phyloP scores from a whole-genome alignment of 2,888 invertebrate species.

The Epistrophella euchroma region DNA sequence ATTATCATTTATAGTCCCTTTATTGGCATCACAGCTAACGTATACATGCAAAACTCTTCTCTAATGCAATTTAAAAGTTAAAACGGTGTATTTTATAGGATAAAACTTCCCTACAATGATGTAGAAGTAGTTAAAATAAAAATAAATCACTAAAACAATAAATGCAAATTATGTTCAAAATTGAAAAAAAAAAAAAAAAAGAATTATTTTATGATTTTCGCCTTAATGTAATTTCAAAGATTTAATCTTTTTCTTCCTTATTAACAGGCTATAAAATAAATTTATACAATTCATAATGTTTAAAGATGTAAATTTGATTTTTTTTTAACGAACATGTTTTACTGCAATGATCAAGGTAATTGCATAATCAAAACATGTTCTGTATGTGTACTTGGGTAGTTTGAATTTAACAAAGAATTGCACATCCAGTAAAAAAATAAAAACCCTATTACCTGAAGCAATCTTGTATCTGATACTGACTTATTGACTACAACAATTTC shows the following conservation, averaged over 20 bases:
- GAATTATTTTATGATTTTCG: not conserved
- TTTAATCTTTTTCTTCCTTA: conserved; percentile 1
- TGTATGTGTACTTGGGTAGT: not conserved
- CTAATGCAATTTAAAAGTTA: not conserved
- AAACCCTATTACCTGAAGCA: conserved; percentile 5
- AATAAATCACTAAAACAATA: not conserved
- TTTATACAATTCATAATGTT: not conserved
- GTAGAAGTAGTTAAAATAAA: not conserved
- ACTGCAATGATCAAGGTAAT: conserved; percentile 3
- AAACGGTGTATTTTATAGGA: not conserved
- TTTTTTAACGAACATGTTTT: not conserved
- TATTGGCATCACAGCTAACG: no score
- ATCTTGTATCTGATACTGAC: not conserved
- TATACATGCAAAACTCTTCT: not conserved
- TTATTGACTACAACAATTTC: conserved; percentile 7
- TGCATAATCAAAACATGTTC: conserved; percentile 11
- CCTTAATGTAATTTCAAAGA: not conserved
- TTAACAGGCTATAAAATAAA: not conserved
- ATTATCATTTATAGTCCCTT: no score
- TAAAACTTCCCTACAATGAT: not conserved
- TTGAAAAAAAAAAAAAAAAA: not conserved
- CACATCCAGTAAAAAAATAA: conserved; percentile 1
- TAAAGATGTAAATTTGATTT: not conserved
- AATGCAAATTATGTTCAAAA: not conserved
- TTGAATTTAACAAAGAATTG: not conserved